Conservation (phyloP, 2,888 invertebrate genomes). For the Leucophenga montana region DNA sequence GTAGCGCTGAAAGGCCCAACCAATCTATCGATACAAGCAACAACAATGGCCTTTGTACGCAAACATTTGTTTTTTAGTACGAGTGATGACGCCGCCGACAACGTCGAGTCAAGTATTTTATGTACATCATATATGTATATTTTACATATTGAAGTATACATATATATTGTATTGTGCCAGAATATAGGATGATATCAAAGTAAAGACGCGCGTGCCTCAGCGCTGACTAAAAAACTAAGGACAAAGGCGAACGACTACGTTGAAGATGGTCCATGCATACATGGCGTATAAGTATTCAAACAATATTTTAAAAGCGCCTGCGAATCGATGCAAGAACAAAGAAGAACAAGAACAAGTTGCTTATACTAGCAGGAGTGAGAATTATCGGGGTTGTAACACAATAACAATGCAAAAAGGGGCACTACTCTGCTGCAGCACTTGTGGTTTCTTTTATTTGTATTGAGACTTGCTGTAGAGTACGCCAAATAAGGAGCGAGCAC, state of each 20-base stretch:
- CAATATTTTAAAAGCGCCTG: slow-evolving; percentile 11
- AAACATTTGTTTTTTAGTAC: slow-evolving; percentile 25
- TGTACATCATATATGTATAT: too few species aligned
- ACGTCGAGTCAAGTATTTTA: slow-evolving; percentile 12
- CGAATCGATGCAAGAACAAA: slow-evolving; percentile 7
- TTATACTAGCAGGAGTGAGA: neutral
- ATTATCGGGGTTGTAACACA: neutral
- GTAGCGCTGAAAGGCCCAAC: neutral
- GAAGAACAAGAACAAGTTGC: neutral
- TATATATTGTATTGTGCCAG: too few species aligned
- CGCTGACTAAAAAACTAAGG: neutral
- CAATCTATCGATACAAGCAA: slow-evolving; percentile 14
- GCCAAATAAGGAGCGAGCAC: neutral
- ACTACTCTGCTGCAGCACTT: slow-evolving; percentile 6
- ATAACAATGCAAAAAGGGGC: neutral
- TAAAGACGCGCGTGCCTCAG: too few species aligned
- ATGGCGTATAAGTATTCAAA: slow-evolving; percentile 20
- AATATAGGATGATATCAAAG: too few species aligned
- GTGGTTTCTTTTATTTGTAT: neutral
- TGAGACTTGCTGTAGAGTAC: neutral
- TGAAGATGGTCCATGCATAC: neutral
- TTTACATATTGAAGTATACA: too few species aligned
- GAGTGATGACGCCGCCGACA: neutral
- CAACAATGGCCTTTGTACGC: slow-evolving; percentile 23
- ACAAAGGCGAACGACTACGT: neutral